Evolutionary conservation across 2,113 vertebrate genomes (phyloP).

Genomic region (Motacilla alba): DNA sequence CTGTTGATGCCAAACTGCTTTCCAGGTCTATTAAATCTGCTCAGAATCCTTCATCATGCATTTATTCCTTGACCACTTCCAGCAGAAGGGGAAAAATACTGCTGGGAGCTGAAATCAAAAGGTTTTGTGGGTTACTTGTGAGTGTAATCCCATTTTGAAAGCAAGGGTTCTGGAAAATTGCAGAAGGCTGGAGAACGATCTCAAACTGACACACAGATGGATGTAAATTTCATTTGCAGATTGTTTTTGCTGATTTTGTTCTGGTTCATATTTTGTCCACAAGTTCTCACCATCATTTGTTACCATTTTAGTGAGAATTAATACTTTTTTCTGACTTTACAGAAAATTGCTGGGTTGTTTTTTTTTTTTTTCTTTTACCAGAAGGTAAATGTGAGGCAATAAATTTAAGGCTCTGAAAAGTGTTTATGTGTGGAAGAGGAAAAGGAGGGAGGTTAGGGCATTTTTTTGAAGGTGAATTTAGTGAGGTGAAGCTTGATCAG

Average conservation of each 20-base stretch:
- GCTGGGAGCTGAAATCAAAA: not conserved
- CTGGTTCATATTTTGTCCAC: not conserved
- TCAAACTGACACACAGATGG: not conserved
- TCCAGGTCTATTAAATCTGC: not conserved
- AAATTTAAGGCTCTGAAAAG: slow-evolving; percentile 1
- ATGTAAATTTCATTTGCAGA: not conserved
- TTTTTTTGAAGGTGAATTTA: not conserved
- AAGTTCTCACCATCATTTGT: not conserved
- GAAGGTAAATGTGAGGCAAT: not conserved
- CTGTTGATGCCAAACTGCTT: not conserved
- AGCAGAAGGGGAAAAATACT: not conserved
- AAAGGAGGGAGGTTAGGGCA: not conserved
- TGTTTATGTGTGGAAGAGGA: not conserved
- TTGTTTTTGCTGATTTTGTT: not conserved
- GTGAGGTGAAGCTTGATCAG: not conserved
- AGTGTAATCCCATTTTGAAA: not conserved
- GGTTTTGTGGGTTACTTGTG: not conserved
- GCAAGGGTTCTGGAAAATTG: not conserved
- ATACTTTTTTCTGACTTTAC: not conserved
- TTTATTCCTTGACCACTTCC: not conserved
- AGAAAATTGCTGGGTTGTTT: not conserved
- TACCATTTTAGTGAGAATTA: not conserved
- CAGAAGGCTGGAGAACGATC: not conserved
- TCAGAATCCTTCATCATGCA: not conserved
- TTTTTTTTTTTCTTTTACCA: not conserved